Evolutionary conservation across 2,797 vertebrate genomes (phyloP), one percentile per base, ranked within the genome.

Genomic region (Rallus crepitans): DNA sequence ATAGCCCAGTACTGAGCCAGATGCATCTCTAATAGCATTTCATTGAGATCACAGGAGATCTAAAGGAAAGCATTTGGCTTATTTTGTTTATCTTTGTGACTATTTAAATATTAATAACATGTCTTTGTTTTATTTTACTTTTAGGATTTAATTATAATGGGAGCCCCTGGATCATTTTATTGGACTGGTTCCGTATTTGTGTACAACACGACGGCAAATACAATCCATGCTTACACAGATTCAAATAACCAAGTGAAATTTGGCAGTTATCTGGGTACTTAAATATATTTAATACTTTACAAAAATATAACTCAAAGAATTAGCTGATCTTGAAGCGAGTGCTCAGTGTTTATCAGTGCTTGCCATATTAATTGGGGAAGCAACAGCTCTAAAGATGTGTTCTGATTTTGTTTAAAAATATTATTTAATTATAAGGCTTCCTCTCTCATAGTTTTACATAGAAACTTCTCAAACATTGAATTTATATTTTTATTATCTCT

Each of bases 111-210:
- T 60, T 3, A 87, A 59, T 96, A 89, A 89, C 48, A 23, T 37
- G 45, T 20, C 33, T 90, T 53, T 96, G 30, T 76, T 94, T 91
- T 89, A 56, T 94, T 96, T 97, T 94, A 93, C 50, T 97, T 97
- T 60, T 90, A 99, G 99, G 99, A 99, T 94, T 98, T 99, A 97
- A 99, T 99, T 94, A 98, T 99, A 94, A 99, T 99, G 98, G 99
- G 99, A 80, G 99, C 99, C 37, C 99, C 99, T 5, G 99, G 99
- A 94, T 99, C 99, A 3, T 98, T 95, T 66, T 99, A 99, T 76
- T 99, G 99, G 99, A 99, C 98, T 6, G 99, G 99, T 37, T 99
- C 99, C 37, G 96, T 99, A 85, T 98, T 99, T 96, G 98, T 99
- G 11, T 99, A 98, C 77, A 99, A 99, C 89, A 98, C 98, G 39